phyloP scores from a whole-genome alignment of 2,888 invertebrate species.

The Brachyptera putata region DNA sequence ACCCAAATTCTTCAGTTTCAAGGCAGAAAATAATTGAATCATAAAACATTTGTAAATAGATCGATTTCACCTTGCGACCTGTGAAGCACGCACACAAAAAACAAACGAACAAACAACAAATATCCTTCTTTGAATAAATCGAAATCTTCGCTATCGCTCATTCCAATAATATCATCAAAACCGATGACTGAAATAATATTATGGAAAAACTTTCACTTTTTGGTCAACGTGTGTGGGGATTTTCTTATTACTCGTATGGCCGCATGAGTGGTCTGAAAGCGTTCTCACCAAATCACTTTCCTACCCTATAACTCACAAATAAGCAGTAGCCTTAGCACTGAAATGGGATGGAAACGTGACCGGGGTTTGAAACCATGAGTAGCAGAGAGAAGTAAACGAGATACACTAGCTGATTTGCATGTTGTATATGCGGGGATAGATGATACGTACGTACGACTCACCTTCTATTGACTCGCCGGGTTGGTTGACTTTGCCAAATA shows the following conservation, averaged over 20 bases:
- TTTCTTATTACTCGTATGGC: background rate
- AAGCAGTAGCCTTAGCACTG: background rate
- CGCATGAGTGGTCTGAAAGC: background rate
- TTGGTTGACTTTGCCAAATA: slow-evolving; percentile 15
- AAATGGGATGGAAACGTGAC: slow-evolving; percentile 1
- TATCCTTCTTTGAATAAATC: too few relatives aligned
- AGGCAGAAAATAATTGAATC: too few relatives aligned
- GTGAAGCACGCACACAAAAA: too few relatives aligned
- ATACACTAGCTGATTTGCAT: slow-evolving; percentile 5
- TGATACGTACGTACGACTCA: background rate
- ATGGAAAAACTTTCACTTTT: background rate
- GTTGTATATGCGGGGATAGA: background rate
- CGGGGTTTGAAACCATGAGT: background rate
- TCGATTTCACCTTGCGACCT: too few relatives aligned
- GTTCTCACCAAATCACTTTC: slow-evolving; percentile 11
- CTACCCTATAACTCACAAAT: slow-evolving; percentile 11
- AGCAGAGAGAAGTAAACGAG: background rate
- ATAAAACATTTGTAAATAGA: too few relatives aligned
- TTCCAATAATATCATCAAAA: too few relatives aligned
- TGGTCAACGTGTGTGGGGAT: background rate
- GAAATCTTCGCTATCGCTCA: too few relatives aligned
- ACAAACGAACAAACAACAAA: too few relatives aligned
- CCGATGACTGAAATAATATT: too few relatives aligned
- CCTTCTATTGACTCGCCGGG: slow-evolving; percentile 9
- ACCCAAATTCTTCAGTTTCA: too few relatives aligned